Conservation (phyloP, 2,888 invertebrate genomes). For the Ypsolopha sequella region DNA sequence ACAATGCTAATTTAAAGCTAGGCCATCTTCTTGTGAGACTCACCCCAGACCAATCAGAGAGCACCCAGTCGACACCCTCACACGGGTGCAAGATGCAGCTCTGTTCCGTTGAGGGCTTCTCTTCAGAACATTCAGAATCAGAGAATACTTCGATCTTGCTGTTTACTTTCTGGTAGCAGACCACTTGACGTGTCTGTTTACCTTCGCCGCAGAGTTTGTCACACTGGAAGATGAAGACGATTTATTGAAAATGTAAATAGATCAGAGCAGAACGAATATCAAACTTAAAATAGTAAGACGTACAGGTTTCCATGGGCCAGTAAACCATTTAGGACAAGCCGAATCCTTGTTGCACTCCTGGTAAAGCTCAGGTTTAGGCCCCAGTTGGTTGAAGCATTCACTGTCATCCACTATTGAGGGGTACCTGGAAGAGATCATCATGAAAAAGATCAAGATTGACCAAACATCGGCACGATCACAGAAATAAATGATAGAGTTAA, state of each 20-base stretch:
- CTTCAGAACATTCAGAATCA: conserved; percentile 74
- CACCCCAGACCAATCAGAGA: conserved; percentile 91
- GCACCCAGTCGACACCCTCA: conserved; percentile 92
- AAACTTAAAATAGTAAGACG: no score
- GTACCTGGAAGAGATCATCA: conserved; percentile 38
- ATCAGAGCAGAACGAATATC: no score
- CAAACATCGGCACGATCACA: no score
- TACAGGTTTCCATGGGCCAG: conserved; percentile 92
- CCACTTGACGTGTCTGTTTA: conserved; percentile 81
- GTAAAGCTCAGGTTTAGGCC: conserved; percentile 76
- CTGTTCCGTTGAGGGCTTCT: conserved; percentile 79
- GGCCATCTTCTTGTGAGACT: conserved; percentile 28
- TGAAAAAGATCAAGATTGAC: no score
- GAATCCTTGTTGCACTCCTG: conserved; percentile 82
- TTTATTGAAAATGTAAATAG: no score
- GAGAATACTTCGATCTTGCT: conserved; percentile 76
- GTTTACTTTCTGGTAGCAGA: conserved; percentile 78
- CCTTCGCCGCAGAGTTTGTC: conserved; percentile 93
- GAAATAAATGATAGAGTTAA: no score
- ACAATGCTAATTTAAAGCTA: no score
- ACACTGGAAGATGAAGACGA: conserved; percentile 72
- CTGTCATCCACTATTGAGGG: conserved; percentile 80
- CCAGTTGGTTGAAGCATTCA: conserved; percentile 76
- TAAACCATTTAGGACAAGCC: conserved; percentile 88
- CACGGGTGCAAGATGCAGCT: conserved; percentile 85